A percentile compares a stretch with the other conserved stretches of the same genome.
Evolutionary conservation across 92 coral and sea anemone genomes (phyloP).

Genomic region (Heteractis magnifica): DNA sequence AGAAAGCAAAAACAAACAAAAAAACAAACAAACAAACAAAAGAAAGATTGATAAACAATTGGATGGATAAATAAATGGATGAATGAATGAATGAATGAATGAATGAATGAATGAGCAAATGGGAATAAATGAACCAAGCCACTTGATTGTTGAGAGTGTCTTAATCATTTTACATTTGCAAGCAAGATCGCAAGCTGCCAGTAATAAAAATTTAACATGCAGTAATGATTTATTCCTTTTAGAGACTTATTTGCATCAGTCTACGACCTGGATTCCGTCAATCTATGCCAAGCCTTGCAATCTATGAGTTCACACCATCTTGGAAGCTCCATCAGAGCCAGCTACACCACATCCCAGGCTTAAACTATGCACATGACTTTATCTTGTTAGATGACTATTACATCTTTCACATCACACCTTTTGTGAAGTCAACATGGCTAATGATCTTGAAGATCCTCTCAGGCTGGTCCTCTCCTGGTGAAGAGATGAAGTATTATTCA

Average conservation of each 20-base stretch:
- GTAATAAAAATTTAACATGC: background rate
- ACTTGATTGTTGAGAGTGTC: too few species aligned
- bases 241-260: conserved; percentile 79
- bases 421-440: conserved; percentile 60
- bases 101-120: background rate
- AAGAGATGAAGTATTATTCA: conserved; percentile 71
- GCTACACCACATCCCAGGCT: conserved; percentile 63
- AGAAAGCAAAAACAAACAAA: too few species aligned
- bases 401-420: conserved; percentile 82
- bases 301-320: conserved; percentile 66
- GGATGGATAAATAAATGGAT: background rate
- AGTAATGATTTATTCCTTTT: conserved; percentile 7
- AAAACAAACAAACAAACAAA: too few species aligned
- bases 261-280: conserved; percentile 59
- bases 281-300: conserved; percentile 53
- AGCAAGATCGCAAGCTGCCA: too few species aligned
- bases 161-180: too few species aligned
- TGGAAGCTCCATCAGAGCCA: conserved; percentile 72
- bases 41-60: background rate
- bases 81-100: background rate
- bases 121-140: too few species aligned
- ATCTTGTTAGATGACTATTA: conserved; percentile 73
- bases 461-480: conserved; percentile 64
- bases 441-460: conserved; percentile 47
- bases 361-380: conserved; percentile 84